These are phyloP conservation scores for Dissostichus mawsoni DNA, from an alignment of 2,113 vertebrate species.

Conservation along the genomic window DNA sequence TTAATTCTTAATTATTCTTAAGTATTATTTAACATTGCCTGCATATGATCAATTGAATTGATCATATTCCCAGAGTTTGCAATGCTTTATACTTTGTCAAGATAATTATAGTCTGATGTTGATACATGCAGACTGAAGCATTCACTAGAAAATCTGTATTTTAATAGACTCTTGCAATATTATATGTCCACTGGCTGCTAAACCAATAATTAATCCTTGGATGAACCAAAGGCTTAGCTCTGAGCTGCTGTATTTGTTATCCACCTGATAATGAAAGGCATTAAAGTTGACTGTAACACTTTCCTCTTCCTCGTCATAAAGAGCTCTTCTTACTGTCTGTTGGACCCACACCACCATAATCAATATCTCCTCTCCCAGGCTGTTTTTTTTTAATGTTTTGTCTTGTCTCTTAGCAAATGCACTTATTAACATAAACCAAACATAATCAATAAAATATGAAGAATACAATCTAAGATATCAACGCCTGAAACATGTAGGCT, in stretches of 20 bases:
- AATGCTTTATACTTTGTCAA: not conserved
- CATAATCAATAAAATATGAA: too few species aligned
- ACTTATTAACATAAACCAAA: not conserved
- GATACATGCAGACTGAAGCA: not conserved
- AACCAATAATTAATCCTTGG: slow-evolving; percentile 38
- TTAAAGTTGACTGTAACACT: not conserved
- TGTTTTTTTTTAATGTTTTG: not conserved
- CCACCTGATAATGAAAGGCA: not conserved
- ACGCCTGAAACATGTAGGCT: too few species aligned
- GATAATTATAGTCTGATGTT: not conserved
- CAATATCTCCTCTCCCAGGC: not conserved
- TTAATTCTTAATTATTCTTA: not conserved
- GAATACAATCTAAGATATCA: too few species aligned
- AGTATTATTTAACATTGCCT: not conserved
- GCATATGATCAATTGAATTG: not conserved
- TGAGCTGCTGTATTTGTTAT: not conserved
- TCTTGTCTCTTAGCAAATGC: not conserved
- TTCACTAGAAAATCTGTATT: not conserved
- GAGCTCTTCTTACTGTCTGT: not conserved
- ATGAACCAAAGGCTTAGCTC: slow-evolving; percentile 15
- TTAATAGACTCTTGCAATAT: not conserved
- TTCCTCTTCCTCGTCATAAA: not conserved
- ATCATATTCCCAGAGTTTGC: slow-evolving; percentile 3
- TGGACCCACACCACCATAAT: not conserved
- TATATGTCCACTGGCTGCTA: not conserved